These are phyloP conservation scores for Lates calcarifer DNA, from an alignment of 2,113 vertebrate species.

Conservation along the genomic window DNA sequence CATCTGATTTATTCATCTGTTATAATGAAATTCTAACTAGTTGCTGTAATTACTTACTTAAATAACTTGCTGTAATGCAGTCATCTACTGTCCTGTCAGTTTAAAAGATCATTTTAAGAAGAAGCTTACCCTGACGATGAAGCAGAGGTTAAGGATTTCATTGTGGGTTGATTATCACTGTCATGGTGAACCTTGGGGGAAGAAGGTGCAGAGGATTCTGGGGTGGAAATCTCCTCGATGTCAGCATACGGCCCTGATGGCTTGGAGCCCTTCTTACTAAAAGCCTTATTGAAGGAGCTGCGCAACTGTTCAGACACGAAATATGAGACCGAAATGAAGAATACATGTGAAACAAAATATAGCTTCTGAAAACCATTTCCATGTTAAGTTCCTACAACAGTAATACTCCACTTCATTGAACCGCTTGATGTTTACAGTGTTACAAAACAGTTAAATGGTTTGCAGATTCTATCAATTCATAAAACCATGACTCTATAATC, in stretches of 20 bases:
- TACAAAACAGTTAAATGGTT: neutral
- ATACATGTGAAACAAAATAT: neutral
- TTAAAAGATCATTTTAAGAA: neutral
- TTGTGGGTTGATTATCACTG: slow-evolving; percentile 79
- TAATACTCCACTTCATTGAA: neutral
- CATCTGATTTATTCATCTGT: neutral
- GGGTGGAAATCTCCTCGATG: slow-evolving; percentile 96
- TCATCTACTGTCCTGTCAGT: neutral
- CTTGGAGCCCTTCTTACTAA: slow-evolving; percentile 97
- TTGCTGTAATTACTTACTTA: neutral
- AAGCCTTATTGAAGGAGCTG: slow-evolving; percentile 98
- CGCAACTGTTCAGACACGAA: slow-evolving; percentile 86
- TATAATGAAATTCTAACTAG: neutral
- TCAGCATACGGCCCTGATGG: slow-evolving; percentile 92
- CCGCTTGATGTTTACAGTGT: neutral
- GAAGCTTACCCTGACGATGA: slow-evolving; percentile 86
- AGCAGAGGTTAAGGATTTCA: slow-evolving; percentile 86
- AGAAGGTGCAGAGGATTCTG: slow-evolving; percentile 94
- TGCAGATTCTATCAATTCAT: neutral
- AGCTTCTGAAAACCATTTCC: neutral
- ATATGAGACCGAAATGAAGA: neutral
- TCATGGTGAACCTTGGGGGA: slow-evolving; percentile 91
- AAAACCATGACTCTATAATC: neutral
- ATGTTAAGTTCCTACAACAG: neutral
- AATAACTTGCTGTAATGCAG: neutral